Conservation (phyloP, 2,113 vertebrate genomes). For the Corythornis madagascariensis region DNA sequence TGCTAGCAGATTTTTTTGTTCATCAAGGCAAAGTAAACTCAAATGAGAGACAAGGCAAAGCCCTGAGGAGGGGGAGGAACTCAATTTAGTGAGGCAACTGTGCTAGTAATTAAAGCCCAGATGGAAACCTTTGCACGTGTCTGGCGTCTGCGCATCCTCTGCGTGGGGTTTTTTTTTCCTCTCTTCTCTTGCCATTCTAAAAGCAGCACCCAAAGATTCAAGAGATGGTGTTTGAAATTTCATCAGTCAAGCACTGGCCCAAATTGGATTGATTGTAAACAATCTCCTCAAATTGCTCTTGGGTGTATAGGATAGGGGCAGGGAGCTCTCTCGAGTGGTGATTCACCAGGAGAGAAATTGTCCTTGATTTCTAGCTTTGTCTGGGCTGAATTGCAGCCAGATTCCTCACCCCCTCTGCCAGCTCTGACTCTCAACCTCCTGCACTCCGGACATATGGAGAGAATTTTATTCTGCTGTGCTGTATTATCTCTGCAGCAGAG, state of each 20-base stretch:
- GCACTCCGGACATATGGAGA: constrained; percentile 54
- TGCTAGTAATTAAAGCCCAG: constrained; percentile 60
- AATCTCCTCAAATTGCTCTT: constrained; percentile 52
- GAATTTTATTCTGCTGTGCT: constrained; percentile 41
- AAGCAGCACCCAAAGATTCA: constrained; percentile 57
- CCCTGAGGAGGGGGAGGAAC: constrained; percentile 47
- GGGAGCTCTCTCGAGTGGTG: constrained; percentile 52
- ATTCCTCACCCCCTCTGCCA: constrained; percentile 61
- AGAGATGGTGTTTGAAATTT: constrained; percentile 63
- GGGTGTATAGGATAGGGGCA: constrained; percentile 9
- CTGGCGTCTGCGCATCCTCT: constrained; percentile 30
- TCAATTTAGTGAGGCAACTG: constrained; percentile 63
- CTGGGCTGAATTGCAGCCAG: constrained; percentile 50
- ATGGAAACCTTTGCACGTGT: constrained; percentile 62
- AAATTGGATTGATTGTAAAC: constrained; percentile 67
- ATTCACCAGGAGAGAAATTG: constrained; percentile 50
- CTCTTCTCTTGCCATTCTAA: constrained; percentile 67
- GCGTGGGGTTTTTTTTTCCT: not conserved
- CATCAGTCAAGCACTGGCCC: constrained; percentile 58
- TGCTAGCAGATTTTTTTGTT: constrained; percentile 60
- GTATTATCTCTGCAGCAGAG: constrained; percentile 3
- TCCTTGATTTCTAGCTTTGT: constrained; percentile 68
- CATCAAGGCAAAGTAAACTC: constrained; percentile 59
- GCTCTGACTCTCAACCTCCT: constrained; percentile 51
- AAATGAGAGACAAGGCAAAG: constrained; percentile 59